Conservation (phyloP, 2,113 vertebrate species). For the Baryphthengus martii region DNA sequence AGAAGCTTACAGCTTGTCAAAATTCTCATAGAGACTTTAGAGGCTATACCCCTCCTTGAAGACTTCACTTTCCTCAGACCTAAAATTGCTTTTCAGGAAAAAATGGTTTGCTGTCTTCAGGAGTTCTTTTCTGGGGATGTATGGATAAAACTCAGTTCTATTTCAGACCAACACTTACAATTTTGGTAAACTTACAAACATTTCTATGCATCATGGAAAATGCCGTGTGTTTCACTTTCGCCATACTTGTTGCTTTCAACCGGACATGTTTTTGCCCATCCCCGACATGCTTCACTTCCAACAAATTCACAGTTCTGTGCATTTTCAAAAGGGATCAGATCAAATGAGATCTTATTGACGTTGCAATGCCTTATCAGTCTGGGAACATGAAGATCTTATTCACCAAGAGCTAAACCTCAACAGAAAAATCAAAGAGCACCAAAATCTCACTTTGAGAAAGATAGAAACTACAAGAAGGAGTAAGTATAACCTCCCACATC, state of each 20-base stretch:
- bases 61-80: background rate
- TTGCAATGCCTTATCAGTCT: background rate
- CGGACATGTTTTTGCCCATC: background rate
- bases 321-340: background rate
- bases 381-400: background rate
- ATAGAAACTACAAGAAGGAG: background rate
- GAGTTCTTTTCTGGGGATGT: background rate
- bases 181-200: background rate
- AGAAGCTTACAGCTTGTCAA: background rate
- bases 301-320: background rate
- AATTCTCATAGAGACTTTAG: background rate
- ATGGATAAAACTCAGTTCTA: background rate
- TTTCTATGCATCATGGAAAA: background rate
- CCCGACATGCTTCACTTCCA: background rate
- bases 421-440: background rate
- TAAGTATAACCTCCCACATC: background rate
- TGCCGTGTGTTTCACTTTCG: background rate
- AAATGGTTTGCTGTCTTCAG: background rate
- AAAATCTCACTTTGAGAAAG: background rate
- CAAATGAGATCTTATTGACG: background rate
- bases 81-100: background rate
- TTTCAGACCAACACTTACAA: background rate
- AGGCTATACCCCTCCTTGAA: fast-evolving
- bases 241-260: background rate
- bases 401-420: background rate